phyloP scores from a whole-genome alignment of 1,140 invertebrate genomes.

The Zophobas atratus region DNA sequence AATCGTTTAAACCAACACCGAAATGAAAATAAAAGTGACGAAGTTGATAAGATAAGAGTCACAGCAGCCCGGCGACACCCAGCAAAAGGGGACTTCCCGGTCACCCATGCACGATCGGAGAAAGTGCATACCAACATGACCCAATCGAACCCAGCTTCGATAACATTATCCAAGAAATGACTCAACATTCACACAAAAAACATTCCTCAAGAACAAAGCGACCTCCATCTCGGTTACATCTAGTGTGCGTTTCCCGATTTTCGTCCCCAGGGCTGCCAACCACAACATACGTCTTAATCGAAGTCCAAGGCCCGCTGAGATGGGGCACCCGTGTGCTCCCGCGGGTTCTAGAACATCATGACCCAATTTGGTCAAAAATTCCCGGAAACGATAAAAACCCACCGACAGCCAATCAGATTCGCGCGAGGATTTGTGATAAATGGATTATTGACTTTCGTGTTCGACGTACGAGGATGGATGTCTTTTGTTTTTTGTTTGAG shows the following conservation, averaged over 20 bases:
- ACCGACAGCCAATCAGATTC: background rate
- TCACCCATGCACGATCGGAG: background rate
- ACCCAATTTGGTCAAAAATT: background rate
- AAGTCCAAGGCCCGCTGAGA: background rate
- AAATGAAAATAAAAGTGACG: too few species aligned
- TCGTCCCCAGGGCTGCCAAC: background rate
- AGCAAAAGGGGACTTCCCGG: conserved; percentile 2
- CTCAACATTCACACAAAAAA: conserved; percentile 11
- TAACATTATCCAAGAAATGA: conserved; percentile 1
- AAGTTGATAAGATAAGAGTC: too few species aligned
- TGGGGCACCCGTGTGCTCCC: background rate
- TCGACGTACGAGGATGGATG: background rate
- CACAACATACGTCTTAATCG: background rate
- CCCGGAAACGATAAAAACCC: background rate
- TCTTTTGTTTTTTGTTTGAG: background rate
- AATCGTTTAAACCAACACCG: too few species aligned
- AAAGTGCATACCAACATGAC: background rate
- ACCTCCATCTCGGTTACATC: background rate
- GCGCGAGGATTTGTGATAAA: background rate
- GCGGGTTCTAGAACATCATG: background rate
- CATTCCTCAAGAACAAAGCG: background rate
- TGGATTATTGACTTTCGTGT: background rate
- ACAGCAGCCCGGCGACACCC: too few species aligned
- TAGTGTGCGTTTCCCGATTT: background rate
- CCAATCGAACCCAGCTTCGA: background rate